phyloP scores from a whole-genome alignment of 2,888 invertebrate genomes.

The Xiphydria camelus region DNA sequence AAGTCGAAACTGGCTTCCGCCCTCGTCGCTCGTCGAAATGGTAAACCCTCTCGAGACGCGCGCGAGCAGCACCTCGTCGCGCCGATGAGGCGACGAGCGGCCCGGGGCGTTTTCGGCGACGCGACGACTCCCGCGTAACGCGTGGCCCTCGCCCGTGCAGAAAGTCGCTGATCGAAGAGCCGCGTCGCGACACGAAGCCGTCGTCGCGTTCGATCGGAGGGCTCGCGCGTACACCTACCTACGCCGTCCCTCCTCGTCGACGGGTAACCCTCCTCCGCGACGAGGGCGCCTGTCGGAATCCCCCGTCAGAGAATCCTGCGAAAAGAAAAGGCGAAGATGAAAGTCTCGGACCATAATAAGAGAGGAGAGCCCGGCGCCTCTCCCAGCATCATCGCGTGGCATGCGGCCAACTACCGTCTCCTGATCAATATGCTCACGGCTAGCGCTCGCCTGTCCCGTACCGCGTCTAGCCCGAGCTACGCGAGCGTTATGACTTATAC shows the following conservation, averaged over 20 bases:
- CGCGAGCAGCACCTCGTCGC: no score
- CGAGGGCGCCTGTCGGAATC: not conserved
- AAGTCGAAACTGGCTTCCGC: no score
- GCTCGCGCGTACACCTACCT: no score
- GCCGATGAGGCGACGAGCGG: not conserved
- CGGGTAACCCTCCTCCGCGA: not conserved
- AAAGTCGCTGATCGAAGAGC: no score
- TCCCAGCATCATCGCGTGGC: conserved; percentile 57
- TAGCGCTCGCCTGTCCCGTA: conserved; percentile 27
- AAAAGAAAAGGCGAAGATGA: conserved; percentile 39
- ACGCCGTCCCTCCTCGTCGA: not conserved
- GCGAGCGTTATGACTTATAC: conserved; percentile 29
- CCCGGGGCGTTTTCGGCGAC: no score
- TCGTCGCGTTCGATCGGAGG: no score
- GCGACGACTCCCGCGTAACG: no score
- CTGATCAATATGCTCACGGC: conserved; percentile 59
- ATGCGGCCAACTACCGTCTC: conserved; percentile 58
- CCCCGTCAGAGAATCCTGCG: not conserved
- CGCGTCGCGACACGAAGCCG: no score
- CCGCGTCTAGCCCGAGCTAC: conserved; percentile 7
- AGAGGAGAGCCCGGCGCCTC: conserved; percentile 54
- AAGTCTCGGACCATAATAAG: conserved; percentile 57
- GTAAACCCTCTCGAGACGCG: no score
- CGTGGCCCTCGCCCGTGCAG: no score
- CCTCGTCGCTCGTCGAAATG: no score